phyloP scores from a whole-genome alignment of 2,888 invertebrate species.

The Argynnis bischoffii region DNA sequence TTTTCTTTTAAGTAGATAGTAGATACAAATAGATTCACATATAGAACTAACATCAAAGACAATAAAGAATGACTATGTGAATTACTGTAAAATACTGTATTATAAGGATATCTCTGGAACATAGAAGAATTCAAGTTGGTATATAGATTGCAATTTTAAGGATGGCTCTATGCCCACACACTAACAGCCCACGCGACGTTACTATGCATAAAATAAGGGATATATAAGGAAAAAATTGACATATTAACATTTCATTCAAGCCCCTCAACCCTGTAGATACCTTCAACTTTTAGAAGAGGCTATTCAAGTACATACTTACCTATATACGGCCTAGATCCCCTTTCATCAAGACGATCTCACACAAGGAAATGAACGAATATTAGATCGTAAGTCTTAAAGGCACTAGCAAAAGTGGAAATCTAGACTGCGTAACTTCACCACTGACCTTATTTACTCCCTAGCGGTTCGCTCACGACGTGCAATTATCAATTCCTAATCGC shows the following conservation, averaged over 20 bases:
- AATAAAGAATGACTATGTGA: no score
- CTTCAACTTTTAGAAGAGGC: slow-evolving; percentile 29
- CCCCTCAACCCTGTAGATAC: slow-evolving; percentile 21
- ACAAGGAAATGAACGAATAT: slow-evolving; percentile 33
- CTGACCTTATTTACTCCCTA: slow-evolving; percentile 42
- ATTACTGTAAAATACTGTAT: no score
- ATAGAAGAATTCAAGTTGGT: no score
- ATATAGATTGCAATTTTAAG: no score
- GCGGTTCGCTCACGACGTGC: slow-evolving; percentile 33
- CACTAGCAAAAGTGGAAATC: slow-evolving; percentile 14
- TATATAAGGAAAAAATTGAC: background rate
- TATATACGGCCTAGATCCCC: slow-evolving; percentile 35
- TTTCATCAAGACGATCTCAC: slow-evolving; percentile 29
- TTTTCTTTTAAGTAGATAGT: no score
- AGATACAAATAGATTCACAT: no score
- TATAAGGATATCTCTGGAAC: no score
- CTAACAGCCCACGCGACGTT: background rate
- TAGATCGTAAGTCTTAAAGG: slow-evolving; percentile 23
- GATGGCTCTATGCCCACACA: no score
- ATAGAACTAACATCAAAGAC: no score
- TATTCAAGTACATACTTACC: slow-evolving; percentile 40
- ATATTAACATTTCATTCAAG: slow-evolving; percentile 23
- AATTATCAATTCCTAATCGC: slow-evolving; percentile 40
- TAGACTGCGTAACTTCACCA: slow-evolving; percentile 24
- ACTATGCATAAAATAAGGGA: background rate